A percentile compares a stretch with the other conserved stretches of the same genome.
Evolutionary conservation across 2,888 invertebrate genomes (phyloP).

Genomic region (Nephrotoma flavescens): DNA sequence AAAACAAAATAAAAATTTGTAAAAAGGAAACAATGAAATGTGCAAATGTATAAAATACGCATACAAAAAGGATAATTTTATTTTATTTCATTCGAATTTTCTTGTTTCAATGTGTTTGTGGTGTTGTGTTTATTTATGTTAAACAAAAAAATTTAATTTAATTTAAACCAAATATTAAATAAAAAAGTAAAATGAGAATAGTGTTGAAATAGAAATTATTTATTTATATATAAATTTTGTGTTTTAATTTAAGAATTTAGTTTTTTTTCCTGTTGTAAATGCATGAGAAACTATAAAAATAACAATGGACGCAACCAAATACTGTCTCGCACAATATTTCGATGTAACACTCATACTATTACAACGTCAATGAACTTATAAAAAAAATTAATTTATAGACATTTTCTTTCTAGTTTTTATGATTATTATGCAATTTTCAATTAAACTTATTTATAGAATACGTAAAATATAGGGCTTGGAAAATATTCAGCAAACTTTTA

Average conservation of each 20-base stretch:
- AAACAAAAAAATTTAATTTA: neutral
- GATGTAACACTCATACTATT: neutral
- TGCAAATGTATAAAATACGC: neutral
- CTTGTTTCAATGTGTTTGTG: neutral
- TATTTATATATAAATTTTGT: neutral
- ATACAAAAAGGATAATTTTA: neutral
- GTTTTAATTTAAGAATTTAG: neutral
- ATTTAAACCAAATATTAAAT: neutral
- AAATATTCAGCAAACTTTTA: neutral
- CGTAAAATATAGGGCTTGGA: neutral
- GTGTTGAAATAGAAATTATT: neutral
- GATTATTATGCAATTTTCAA: neutral
- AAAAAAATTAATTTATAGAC: neutral
- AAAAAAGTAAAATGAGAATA: neutral
- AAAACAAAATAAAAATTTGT: neutral
- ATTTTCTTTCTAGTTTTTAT: neutral
- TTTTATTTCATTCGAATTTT: neutral
- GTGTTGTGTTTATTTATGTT: neutral
- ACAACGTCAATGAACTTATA: constrained; percentile 2
- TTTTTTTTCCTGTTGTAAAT: neutral
- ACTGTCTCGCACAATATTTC: neutral
- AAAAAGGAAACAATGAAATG: neutral
- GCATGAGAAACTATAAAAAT: neutral
- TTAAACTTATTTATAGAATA: neutral
- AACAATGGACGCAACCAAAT: constrained; percentile 1